Percentiles rank a stretch among this genome's conserved stretches.
These are phyloP conservation scores for Scrobipalpa costella DNA, from an alignment of 2,888 invertebrate genomes.

Conservation along the genomic window DNA sequence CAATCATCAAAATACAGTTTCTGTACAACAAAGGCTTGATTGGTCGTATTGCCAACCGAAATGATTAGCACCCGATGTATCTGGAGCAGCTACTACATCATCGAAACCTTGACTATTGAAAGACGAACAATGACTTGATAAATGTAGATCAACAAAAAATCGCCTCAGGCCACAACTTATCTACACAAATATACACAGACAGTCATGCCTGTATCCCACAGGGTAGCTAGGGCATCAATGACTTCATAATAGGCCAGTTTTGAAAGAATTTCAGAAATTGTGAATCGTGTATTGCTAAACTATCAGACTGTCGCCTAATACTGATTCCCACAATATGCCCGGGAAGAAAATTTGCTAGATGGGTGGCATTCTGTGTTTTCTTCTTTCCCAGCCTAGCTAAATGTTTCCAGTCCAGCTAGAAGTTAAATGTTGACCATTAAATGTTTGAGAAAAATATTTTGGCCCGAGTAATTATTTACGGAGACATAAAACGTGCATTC, in stretches of 20 bases:
- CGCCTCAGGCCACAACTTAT: background rate
- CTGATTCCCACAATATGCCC: background rate
- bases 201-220: no score
- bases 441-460: slow-evolving; percentile 24
- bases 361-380: no score
- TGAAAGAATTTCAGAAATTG: no score
- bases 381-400: no score
- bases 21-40: slow-evolving; percentile 52
- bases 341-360: no score
- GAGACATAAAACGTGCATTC: slow-evolving; percentile 62
- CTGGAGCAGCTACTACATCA: slow-evolving; percentile 39
- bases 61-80: slow-evolving; percentile 52
- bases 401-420: no score
- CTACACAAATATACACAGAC: background rate
- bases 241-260: no score
- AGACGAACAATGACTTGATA: slow-evolving; percentile 38
- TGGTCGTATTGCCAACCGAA: slow-evolving; percentile 53
- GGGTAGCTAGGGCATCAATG: no score
- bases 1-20: slow-evolving; percentile 58
- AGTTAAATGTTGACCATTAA: background rate
- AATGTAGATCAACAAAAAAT: slow-evolving; percentile 16
- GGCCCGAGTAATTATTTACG: slow-evolving; percentile 54
- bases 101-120: slow-evolving; percentile 36
- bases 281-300: no score
- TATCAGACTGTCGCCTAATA: background rate